Base-by-base conservation (phyloP, 1,140 invertebrate species). In the Magallana gigas region DNA sequence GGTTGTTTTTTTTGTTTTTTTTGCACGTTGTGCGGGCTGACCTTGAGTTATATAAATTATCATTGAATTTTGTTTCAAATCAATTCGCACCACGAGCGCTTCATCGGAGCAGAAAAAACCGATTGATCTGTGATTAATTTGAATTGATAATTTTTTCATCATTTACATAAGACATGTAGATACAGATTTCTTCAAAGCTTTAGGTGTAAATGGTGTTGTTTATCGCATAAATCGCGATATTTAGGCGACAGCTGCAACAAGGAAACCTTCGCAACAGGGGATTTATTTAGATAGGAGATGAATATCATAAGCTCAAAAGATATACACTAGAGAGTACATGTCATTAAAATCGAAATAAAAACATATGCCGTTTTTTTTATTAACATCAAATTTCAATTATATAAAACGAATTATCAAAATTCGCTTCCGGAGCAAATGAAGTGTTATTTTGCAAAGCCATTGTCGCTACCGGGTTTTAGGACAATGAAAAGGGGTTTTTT, bases 81-180 rank as follows among this genome's bases (percentile, higher is more conserved):
- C 36, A 48, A 48, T 48, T 48, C 36, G 36, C 36, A 48, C 36
- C 36, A 48, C 36, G 2, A 48, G 36, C 5, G 36, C 36, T 48
- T 48, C 36, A 48, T 5, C 23, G 23, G 36, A 76, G 68, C 68
- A 8, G 16, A 18, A 64, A 64, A 64, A 64, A 64, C 18, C 7
- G 68, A 76, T 12, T 76, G 9, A 76, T 29, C 68, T 5, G 23
- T 23, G 23, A 76, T 76, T 11, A 76, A 64, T 3, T 76, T 76
- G 68, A 76, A 76, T 76, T 76, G 68, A 76, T 76, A 76, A 29
- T 76, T 76, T 48, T 48, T 18, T 76, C 23, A 29, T 76, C 11
- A 76, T 76, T 76, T 29, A 29, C 68, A 76, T 76, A 76, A 76
- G 36, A 76, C 68, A 76, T 76, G 12, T 8, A 18, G 68, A 76